phyloP scores from a whole-genome alignment of 2,113 vertebrate species.

The Vidua macroura region DNA sequence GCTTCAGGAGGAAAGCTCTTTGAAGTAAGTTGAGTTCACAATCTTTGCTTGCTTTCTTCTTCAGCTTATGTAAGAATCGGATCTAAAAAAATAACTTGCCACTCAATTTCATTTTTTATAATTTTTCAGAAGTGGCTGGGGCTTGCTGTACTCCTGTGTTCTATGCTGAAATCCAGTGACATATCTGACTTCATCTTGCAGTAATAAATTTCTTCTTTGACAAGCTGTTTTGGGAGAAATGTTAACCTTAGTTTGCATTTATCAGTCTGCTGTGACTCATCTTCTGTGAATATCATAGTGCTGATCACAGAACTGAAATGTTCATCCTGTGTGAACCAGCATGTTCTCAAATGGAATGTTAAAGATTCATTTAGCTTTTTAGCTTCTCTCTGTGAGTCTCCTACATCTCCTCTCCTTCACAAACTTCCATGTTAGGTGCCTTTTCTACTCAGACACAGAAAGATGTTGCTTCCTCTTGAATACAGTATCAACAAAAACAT shows the following conservation, averaged over 20 bases:
- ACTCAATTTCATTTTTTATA: too few relatives aligned
- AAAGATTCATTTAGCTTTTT: not conserved
- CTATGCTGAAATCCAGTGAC: not conserved
- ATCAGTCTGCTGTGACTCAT: constrained; percentile 44
- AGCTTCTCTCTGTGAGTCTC: not conserved
- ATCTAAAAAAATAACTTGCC: not conserved
- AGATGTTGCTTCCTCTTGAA: not conserved
- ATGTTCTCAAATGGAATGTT: not conserved
- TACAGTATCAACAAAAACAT: not conserved
- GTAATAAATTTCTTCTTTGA: not conserved
- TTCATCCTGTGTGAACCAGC: constrained; percentile 1
- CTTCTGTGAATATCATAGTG: constrained; percentile 5
- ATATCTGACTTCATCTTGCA: not conserved
- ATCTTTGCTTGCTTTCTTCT: not conserved
- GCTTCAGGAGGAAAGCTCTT: constrained; percentile 71
- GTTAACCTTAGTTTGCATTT: constrained; percentile 21
- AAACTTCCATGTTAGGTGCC: not conserved
- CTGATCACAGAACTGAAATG: not conserved
- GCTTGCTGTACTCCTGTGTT: not conserved
- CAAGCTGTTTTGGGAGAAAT: not conserved
- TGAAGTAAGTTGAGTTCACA: constrained; percentile 69
- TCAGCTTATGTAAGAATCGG: not conserved
- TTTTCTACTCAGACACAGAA: not conserved
- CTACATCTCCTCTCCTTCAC: not conserved
- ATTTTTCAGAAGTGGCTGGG: not conserved